Conservation (phyloP, 2,797 vertebrate species). For the Coregonus suidteri region DNA sequence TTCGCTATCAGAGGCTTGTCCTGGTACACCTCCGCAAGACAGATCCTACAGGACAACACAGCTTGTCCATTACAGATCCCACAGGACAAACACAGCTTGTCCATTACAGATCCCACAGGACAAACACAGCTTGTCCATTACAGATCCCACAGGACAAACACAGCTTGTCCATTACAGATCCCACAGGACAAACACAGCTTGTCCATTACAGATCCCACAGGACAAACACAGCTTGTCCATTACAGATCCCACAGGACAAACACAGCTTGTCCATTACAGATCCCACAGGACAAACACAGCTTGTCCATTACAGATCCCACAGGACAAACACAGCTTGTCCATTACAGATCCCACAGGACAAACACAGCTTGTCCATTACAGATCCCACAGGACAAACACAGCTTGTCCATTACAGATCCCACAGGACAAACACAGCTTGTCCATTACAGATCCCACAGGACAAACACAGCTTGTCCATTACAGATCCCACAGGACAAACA, state of each 20-base stretch:
- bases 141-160: too few species aligned
- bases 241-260: constrained; percentile 81
- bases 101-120: too few species aligned
- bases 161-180: too few species aligned
- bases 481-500: too few species aligned
- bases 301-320: too few species aligned
- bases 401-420: not conserved
- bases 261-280: not conserved
- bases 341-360: too few species aligned
- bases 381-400: not conserved
- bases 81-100: too few species aligned
- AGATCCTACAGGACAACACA: constrained; percentile 78
- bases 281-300: too few species aligned
- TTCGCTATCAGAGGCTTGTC: constrained; percentile 83
- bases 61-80: not conserved
- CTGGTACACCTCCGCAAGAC: constrained; percentile 93
- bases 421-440: not conserved
- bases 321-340: too few species aligned
- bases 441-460: not conserved
- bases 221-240: not conserved
- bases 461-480: not conserved
- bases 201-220: constrained; percentile 37
- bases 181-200: too few species aligned
- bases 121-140: too few species aligned
- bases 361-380: constrained; percentile 36